Evolutionary conservation across 2,888 invertebrate genomes (phyloP).

Genomic region (Terebella lapidaria): DNA sequence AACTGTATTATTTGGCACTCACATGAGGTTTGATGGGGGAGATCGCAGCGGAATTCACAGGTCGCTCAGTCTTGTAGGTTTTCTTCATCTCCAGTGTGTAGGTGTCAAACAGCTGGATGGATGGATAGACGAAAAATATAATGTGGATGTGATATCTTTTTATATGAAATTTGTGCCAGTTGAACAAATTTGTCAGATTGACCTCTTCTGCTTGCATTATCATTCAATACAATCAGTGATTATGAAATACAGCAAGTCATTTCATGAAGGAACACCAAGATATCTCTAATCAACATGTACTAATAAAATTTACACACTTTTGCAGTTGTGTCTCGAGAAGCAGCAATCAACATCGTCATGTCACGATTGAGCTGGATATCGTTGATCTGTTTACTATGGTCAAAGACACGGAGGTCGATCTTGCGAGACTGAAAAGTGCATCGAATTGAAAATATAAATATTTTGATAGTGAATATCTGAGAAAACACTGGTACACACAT

Average conservation of each 20-base stretch:
- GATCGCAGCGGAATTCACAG: conserved; percentile 95
- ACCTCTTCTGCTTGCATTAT: too few species aligned
- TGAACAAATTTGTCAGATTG: too few species aligned
- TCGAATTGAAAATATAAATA: neutral
- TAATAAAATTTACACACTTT: too few species aligned
- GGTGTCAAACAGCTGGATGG: conserved; percentile 74
- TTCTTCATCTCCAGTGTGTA: conserved; percentile 81
- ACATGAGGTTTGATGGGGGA: conserved; percentile 93
- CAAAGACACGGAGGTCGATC: conserved; percentile 69
- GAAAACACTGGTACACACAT: too few species aligned
- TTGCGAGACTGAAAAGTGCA: conserved; percentile 67
- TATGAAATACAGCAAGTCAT: too few species aligned
- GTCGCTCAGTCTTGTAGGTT: conserved; percentile 94
- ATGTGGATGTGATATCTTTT: neutral
- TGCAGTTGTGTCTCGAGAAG: conserved; percentile 93
- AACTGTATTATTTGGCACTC: too few species aligned
- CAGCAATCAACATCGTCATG: conserved; percentile 92
- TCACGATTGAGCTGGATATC: conserved; percentile 95
- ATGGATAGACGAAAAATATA: neutral
- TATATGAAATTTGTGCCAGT: neutral
- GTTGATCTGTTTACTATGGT: conserved; percentile 82
- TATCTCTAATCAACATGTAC: too few species aligned
- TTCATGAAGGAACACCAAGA: too few species aligned
- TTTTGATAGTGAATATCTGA: too few species aligned
- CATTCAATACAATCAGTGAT: too few species aligned